Conservation (phyloP, 2,113 vertebrate genomes). For the Oostethus manadensis region DNA sequence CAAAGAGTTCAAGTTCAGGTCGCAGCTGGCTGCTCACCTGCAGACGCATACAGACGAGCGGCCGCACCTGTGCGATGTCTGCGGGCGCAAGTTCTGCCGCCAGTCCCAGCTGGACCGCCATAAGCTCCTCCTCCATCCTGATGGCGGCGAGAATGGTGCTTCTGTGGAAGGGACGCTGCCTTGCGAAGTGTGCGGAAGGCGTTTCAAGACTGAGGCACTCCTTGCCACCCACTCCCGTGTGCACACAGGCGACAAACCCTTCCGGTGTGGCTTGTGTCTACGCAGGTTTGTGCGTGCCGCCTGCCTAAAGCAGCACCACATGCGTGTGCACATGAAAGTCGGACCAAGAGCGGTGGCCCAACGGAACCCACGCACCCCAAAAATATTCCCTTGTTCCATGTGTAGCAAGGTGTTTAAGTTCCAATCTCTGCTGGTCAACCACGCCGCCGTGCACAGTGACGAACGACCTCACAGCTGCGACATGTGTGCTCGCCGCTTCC, state of each 20-base stretch:
- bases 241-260: constrained; percentile 30
- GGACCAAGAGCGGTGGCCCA: background rate
- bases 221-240: constrained; percentile 29
- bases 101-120: constrained; percentile 56
- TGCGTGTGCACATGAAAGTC: constrained; percentile 37
- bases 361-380: accelerated
- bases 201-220: constrained; percentile 23
- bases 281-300: constrained; percentile 42
- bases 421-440: constrained; percentile 42
- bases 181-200: constrained; percentile 45
- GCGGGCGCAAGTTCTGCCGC: constrained; percentile 55
- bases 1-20: constrained; percentile 51
- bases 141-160: accelerated
- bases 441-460: constrained; percentile 50
- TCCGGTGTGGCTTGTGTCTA: constrained; percentile 43
- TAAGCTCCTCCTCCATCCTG: constrained; percentile 41
- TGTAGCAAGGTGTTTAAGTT: constrained; percentile 50
- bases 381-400: constrained; percentile 31
- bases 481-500: constrained; percentile 53
- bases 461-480: constrained; percentile 45
- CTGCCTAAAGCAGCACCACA: constrained; percentile 52
- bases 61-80: constrained; percentile 60
- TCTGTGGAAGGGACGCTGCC: background rate
- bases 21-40: constrained; percentile 53
- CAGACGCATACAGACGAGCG: constrained; percentile 55